Base-by-base conservation (phyloP, 1,140 invertebrate species). In the Bombus confusus region DNA sequence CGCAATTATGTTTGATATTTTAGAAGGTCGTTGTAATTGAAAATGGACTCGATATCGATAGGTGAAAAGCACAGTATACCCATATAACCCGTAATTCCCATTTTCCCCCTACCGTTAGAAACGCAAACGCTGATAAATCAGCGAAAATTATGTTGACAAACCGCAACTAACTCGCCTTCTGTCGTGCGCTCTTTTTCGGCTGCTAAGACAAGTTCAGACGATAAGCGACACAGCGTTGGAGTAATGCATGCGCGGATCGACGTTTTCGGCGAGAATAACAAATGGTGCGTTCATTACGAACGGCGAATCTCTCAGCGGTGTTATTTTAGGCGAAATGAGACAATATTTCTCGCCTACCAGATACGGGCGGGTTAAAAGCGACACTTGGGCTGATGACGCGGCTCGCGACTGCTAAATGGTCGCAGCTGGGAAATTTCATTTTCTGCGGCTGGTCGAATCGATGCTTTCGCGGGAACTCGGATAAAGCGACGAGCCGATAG, bases 381-480 rank as follows among this genome's bases (percentile, higher is more conserved):
- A 71, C 82, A 77, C 66, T 83, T 83, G 71, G 64, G 37, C 43
- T 31, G 81, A 41, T 47, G 80, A 64, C 37, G 68, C n/a, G 52
- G 22, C 31, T 62, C 79, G 73, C 57, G 31, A 73, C 22, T n/a
- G 31, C n/a, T 77, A 83, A 83, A 83, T 34, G 81, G 64, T 77
- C 10, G 15, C 81, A 41, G 43, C 73, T 59, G 47, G 47, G 68
- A 78, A 78, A 83, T 83, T 57, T 83, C 82, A 78, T 83, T 83
- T 39, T 22, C 28, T 6, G 22, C 13, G 18, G 22, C 37, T 31
- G 8, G 74, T 71, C 37, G 22, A 69, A 71, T 71, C 37, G 82
- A 71, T 83, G 34, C 73, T n/a, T 66, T 74, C 71, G 41, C n/a
- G 39, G 25, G 6, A 3, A 34, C 37, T n/a, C 62, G 62, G 74